Conservation (phyloP, 1,140 invertebrate genomes). For the Euglossa dilemma region DNA sequence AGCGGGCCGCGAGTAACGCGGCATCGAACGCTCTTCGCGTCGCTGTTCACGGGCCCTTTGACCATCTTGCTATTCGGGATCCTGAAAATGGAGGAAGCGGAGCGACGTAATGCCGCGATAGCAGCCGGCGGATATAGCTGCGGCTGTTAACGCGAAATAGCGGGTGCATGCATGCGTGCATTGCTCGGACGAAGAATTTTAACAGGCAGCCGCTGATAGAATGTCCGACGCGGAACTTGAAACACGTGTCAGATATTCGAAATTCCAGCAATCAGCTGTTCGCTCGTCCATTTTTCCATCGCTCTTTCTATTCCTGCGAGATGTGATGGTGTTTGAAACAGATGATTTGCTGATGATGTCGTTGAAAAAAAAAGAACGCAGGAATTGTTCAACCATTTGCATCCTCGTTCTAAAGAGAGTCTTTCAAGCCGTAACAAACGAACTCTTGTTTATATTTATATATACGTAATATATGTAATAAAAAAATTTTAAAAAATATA, state of each 20-base stretch:
- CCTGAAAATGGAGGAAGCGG: constrained; percentile 56
- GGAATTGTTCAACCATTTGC: too few species aligned
- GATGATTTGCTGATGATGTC: too few species aligned
- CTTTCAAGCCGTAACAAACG: too few species aligned
- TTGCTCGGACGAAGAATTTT: constrained; percentile 50
- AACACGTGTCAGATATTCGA: constrained; percentile 17
- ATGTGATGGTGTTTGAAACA: too few species aligned
- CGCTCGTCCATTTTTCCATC: too few species aligned
- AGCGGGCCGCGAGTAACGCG: constrained; percentile 55
- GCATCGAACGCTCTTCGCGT: constrained; percentile 54
- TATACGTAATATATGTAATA: too few species aligned
- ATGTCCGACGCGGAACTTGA: background rate
- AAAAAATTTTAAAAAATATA: too few species aligned
- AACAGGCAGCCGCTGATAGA: constrained; percentile 24
- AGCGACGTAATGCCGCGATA: constrained; percentile 54
- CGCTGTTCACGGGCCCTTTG: constrained; percentile 64
- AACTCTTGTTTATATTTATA: too few species aligned
- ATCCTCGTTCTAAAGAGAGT: too few species aligned
- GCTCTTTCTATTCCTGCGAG: too few species aligned
- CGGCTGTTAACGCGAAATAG: constrained; percentile 54
- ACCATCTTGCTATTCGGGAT: constrained; percentile 69
- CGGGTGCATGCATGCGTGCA: constrained; percentile 23
- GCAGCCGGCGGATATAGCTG: background rate
- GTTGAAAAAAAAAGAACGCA: too few species aligned
- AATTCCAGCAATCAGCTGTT: background rate